These are phyloP conservation scores for Pandemis cinnamomeana DNA, from an alignment of 2,888 invertebrate species.

Conservation along the genomic window DNA sequence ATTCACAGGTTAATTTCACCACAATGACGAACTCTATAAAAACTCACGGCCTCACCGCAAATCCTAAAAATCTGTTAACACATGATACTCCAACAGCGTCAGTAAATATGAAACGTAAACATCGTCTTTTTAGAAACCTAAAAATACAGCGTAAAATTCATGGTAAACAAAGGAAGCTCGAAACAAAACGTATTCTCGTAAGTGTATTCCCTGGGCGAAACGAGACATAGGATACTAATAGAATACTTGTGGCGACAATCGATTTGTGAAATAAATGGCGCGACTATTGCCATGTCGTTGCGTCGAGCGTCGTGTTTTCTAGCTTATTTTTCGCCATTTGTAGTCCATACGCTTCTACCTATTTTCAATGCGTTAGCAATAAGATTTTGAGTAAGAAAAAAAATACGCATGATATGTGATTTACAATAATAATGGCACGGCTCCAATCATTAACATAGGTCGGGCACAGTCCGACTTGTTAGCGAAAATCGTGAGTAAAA, in stretches of 20 bases:
- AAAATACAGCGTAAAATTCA: constrained; percentile 20
- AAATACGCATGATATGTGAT: no score
- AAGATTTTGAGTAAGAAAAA: no score
- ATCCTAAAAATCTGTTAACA: constrained; percentile 24
- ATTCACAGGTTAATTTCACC: not conserved
- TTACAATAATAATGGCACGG: no score
- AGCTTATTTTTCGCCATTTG: constrained; percentile 2
- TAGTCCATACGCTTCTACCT: no score
- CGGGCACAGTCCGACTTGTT: no score
- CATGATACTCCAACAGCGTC: constrained; percentile 25
- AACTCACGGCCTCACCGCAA: constrained; percentile 8
- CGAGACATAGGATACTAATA: constrained; percentile 32
- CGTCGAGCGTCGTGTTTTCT: constrained; percentile 15
- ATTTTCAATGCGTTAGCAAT: no score
- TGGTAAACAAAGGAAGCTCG: constrained; percentile 26
- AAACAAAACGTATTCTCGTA: constrained; percentile 33
- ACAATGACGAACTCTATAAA: constrained; percentile 13
- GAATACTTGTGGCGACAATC: constrained; percentile 45
- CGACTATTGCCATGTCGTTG: constrained; percentile 43
- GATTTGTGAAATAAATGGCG: constrained; percentile 47
- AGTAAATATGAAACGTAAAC: constrained; percentile 38
- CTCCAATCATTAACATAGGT: no score
- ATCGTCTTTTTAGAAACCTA: constrained; percentile 34
- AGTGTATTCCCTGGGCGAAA: constrained; percentile 38
- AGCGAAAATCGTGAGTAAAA: no score